Evolutionary conservation across 2,888 invertebrate species (phyloP), one percentile per base, ranked within the genome.

Genomic region (Rambutsinella grinnellia): DNA sequence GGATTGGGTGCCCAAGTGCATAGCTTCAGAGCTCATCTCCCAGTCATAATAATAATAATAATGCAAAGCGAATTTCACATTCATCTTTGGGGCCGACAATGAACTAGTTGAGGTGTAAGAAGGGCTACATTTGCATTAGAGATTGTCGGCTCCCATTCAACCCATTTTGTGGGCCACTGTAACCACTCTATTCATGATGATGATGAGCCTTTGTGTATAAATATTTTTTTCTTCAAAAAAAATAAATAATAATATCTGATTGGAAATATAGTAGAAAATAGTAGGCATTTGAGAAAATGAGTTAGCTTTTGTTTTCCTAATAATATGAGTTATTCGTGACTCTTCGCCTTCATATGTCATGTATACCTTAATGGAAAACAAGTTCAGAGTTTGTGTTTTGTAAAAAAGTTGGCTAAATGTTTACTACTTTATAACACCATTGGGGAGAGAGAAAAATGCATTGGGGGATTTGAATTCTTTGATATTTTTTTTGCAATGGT

Each of bases 281-380:
- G 74, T 67, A 74, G 60, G 65, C 60, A 76, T 60, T 62, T 76
- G n/a, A 65, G 21, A 58, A 65, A 57, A 65, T 17, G 54, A 51
- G 69, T 76, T 62, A 51, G 53, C 54, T 71, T 66, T 53, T 17
- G 15, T 23, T 44, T 26, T 54, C n/a, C 8, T 8, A 56, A 63
- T 57, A 66, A 70, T 71, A 66, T 66, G 70, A 76, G 70, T 70
- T 76, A 76, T 66, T 76, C 70, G 69, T 60, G 58, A 68, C 76
- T 68, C 65, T 63, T 76, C 66, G 70, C 36, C 70, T 67, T 61
- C 61, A n/a, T n/a, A n/a, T n/a, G n/a, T 60, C 49, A 60, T 36
- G 36, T 36, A 13, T 13, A 36, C 36, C n/a, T n/a, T n/a, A n/a
- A n/a, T n/a, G n/a, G n/a, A n/a, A n/a, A n/a, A n/a, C n/a, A n/a